phyloP scores from a whole-genome alignment of 2,888 invertebrate species.

The Cremastinae sp. region DNA sequence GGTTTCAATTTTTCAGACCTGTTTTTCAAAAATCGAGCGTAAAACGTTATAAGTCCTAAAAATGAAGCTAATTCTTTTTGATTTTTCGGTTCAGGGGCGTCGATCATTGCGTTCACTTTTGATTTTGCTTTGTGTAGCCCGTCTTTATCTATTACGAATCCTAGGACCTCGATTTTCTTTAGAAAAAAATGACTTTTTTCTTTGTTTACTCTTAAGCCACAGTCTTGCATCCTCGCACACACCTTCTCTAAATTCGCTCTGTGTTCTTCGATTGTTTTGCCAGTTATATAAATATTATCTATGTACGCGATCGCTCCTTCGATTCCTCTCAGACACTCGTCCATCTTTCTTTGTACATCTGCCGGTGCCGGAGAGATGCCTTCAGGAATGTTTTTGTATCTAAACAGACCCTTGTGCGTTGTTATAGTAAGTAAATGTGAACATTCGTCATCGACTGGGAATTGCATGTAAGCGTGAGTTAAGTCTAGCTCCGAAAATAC shows the following conservation, averaged over 20 bases:
- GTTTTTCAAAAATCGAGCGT: conserved; percentile 69
- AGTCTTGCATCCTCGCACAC: conserved; percentile 26
- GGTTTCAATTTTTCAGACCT: conserved; percentile 62
- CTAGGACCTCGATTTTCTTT: conserved; percentile 65
- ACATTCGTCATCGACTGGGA: conserved; percentile 33
- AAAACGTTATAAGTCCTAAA: conserved; percentile 70
- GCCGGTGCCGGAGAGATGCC: conserved; percentile 43
- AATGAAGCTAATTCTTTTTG: conserved; percentile 65
- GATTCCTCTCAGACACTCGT: conserved; percentile 46
- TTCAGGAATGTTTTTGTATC: conserved; percentile 30
- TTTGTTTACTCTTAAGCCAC: conserved; percentile 29
- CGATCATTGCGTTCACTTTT: conserved; percentile 63
- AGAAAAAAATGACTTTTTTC: conserved; percentile 68
- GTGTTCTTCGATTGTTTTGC: conserved; percentile 32
- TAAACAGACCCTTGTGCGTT: conserved; percentile 36
- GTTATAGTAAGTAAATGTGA: no score
- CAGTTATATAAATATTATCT: conserved; percentile 46
- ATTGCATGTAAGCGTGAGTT: conserved; percentile 57
- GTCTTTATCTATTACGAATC: conserved; percentile 64
- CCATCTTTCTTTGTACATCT: conserved; percentile 42
- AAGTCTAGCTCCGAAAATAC: conserved; percentile 35
- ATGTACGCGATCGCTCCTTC: conserved; percentile 11
- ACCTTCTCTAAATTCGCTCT: conserved; percentile 29
- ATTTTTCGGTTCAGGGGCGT: conserved; percentile 61
- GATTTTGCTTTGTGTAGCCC: conserved; percentile 63